These are phyloP conservation scores for Papilio machaon DNA, from an alignment of 1,140 invertebrate species.

Conservation along the genomic window DNA sequence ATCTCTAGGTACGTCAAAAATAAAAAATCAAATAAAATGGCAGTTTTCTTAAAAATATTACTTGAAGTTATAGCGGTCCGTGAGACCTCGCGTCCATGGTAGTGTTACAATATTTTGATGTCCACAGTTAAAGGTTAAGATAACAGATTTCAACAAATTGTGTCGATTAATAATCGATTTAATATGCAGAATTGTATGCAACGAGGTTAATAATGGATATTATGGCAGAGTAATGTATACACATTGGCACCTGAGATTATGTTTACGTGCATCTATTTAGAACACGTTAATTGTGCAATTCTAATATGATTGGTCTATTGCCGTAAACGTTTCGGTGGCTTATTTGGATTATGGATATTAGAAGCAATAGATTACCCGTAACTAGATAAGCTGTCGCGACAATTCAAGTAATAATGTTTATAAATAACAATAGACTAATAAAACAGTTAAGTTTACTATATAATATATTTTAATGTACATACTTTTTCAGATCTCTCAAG, in stretches of 20 bases:
- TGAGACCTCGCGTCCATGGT: no score
- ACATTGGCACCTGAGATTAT: not conserved
- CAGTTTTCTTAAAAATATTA: no score
- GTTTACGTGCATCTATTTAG: not conserved
- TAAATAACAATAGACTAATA: not conserved
- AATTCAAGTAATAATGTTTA: not conserved
- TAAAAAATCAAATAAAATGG: no score
- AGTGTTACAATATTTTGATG: no score
- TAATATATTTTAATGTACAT: no score
- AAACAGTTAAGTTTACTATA: not conserved
- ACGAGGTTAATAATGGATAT: not conserved
- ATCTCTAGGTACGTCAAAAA: no score
- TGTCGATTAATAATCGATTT: not conserved
- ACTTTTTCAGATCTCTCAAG: no score
- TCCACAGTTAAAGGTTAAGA: no score
- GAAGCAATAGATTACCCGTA: not conserved
- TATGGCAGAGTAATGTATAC: not conserved
- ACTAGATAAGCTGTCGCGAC: not conserved
- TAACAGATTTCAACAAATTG: not conserved
- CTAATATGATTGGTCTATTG: constrained; percentile 17
- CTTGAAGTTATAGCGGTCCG: no score
- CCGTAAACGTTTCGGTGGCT: constrained; percentile 1
- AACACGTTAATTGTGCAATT: constrained; percentile 6
- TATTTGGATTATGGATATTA: constrained; percentile 14
- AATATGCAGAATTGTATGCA: not conserved